Evolutionary conservation across 2,113 vertebrate species (phyloP).

Genomic region (Xerus inauris): DNA sequence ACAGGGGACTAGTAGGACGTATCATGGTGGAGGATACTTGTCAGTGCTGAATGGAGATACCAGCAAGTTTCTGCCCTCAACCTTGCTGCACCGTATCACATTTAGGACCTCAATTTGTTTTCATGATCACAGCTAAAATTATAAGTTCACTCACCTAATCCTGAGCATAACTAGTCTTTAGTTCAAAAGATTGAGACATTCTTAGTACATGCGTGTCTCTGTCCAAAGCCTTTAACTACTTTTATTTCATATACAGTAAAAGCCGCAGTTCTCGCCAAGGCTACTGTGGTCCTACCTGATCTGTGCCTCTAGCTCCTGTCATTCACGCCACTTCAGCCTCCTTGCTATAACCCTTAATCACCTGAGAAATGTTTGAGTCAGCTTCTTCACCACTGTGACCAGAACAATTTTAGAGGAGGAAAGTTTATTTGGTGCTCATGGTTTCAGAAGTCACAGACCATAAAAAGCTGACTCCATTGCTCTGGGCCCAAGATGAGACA

Average conservation of each 20-base stretch:
- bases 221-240: background rate
- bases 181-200: background rate
- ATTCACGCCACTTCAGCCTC: background rate
- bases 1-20: background rate
- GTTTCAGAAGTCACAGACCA: no score
- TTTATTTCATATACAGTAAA: background rate
- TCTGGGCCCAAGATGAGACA: no score
- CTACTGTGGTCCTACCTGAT: rapidly evolving
- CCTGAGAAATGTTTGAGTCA: background rate
- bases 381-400: no score
- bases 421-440: no score
- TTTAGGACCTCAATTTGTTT: background rate
- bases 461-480: no score
- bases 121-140: background rate
- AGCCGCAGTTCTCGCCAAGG: background rate
- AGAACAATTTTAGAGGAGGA: no score
- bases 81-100: background rate
- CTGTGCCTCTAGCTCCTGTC: rapidly evolving
- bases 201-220: background rate
- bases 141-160: background rate
- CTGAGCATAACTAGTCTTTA: background rate
- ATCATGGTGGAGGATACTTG: rapidly evolving
- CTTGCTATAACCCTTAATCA: background rate
- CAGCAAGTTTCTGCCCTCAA: background rate
- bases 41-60: background rate